Conservation (phyloP, 2,888 invertebrate genomes). For the Clitarchus hookeri region DNA sequence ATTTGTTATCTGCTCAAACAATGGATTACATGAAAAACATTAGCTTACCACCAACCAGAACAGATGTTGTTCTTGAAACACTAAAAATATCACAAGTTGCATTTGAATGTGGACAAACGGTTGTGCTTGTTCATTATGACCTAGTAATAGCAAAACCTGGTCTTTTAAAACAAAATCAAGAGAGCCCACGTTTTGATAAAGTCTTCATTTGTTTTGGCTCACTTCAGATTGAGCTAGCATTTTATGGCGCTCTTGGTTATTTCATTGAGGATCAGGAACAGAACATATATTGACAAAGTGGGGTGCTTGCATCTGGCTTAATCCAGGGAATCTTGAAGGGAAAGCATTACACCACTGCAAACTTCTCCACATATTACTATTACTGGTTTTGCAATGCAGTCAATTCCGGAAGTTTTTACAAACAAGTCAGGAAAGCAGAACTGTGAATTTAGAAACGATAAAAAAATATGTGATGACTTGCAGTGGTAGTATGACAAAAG, state of each 20-base stretch:
- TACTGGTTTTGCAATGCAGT: background rate
- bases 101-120: background rate
- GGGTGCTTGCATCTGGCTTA: background rate
- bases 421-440: background rate
- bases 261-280: slow-evolving; percentile 11
- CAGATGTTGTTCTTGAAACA: slow-evolving; percentile 18
- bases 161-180: too few species aligned
- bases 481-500: background rate
- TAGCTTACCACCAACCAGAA: slow-evolving; percentile 15
- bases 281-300: slow-evolving; percentile 19
- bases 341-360: background rate
- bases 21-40: background rate
- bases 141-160: too few species aligned
- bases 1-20: background rate
- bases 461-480: too few species aligned
- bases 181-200: too few species aligned
- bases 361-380: background rate
- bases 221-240: background rate
- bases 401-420: background rate
- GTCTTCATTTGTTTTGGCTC: background rate
- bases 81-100: slow-evolving; percentile 3
- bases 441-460: too few species aligned
- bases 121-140: too few species aligned
- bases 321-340: background rate
- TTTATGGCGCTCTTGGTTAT: slow-evolving; percentile 3